phyloP scores from a whole-genome alignment of 2,888 invertebrate genomes.

The Drosophila neotestacea region DNA sequence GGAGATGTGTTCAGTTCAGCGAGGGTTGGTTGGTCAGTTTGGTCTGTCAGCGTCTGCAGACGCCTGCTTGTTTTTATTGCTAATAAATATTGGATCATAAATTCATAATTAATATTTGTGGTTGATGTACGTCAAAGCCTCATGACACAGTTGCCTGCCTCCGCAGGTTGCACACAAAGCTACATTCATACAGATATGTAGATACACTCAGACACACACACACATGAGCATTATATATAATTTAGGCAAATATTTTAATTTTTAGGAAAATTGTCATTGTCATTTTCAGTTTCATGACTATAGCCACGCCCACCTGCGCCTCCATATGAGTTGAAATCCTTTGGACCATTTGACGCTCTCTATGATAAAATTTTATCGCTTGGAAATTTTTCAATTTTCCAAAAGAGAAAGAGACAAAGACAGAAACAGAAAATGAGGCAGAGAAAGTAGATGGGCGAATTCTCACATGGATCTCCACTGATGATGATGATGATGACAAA shows the following conservation, averaged over 20 bases:
- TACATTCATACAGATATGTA: not conserved
- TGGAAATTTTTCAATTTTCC: slow-evolving; percentile 85
- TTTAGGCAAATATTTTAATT: slow-evolving; percentile 77
- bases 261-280: slow-evolving; percentile 43
- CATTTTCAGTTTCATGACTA: slow-evolving; percentile 21
- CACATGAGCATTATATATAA: slow-evolving; percentile 35
- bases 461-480: slow-evolving; percentile 10
- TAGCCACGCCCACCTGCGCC: slow-evolving; percentile 26
- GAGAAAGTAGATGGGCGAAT: not conserved
- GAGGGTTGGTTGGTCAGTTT: slow-evolving; percentile 40
- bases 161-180: slow-evolving; percentile 4
- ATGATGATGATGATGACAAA: slow-evolving; percentile 6
- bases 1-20: not conserved
- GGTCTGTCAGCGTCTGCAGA: slow-evolving; percentile 19
- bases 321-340: slow-evolving; percentile 33
- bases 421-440: not conserved
- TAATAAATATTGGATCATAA: slow-evolving; percentile 75
- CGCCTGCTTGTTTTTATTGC: slow-evolving; percentile 74
- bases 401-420: slow-evolving; percentile 29
- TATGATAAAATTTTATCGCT: slow-evolving; percentile 84
- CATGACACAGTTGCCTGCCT: slow-evolving; percentile 18
- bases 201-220: not conserved
- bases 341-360: slow-evolving; percentile 43
- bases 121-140: slow-evolving; percentile 14
- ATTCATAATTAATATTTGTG: slow-evolving; percentile 77